Conservation (phyloP, 2,113 vertebrate genomes). For the Eublepharis macularius region DNA sequence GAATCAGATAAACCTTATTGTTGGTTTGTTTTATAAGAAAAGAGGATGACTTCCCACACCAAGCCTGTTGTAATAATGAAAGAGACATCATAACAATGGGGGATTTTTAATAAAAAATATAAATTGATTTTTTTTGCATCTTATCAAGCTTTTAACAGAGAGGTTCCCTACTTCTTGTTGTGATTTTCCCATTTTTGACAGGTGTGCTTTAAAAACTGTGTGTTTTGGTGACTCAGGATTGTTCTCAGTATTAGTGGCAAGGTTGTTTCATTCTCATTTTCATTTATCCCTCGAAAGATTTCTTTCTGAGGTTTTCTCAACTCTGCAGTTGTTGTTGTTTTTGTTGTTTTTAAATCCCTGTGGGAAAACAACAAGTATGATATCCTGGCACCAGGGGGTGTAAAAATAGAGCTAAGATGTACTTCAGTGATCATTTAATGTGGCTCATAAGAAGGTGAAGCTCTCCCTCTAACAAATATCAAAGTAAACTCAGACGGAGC, state of each 20-base stretch:
- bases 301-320: neutral
- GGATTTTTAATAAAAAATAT: too few relatives aligned
- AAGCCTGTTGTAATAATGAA: too few relatives aligned
- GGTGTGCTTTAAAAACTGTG: neutral
- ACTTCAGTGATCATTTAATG: conserved; percentile 26
- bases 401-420: conserved; percentile 11
- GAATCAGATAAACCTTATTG: too few relatives aligned
- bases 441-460: conserved; percentile 3
- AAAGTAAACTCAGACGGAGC: conserved; percentile 30
- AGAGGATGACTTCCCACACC: too few relatives aligned
- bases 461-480: conserved; percentile 50
- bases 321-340: neutral
- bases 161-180: neutral
- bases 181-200: neutral
- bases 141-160: neutral
- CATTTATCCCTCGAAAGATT: neutral
- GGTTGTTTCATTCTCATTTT: neutral
- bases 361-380: conserved; percentile 10
- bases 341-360: too few relatives aligned
- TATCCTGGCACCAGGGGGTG: neutral
- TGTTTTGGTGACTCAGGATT: neutral
- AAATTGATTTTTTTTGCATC: neutral
- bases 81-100: too few relatives aligned
- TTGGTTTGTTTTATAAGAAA: too few relatives aligned
- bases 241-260: neutral